A percentile compares a stretch with the other conserved stretches of the same genome.
Conservation (phyloP, 2,113 vertebrate species). For the Muntiacus reevesi region DNA sequence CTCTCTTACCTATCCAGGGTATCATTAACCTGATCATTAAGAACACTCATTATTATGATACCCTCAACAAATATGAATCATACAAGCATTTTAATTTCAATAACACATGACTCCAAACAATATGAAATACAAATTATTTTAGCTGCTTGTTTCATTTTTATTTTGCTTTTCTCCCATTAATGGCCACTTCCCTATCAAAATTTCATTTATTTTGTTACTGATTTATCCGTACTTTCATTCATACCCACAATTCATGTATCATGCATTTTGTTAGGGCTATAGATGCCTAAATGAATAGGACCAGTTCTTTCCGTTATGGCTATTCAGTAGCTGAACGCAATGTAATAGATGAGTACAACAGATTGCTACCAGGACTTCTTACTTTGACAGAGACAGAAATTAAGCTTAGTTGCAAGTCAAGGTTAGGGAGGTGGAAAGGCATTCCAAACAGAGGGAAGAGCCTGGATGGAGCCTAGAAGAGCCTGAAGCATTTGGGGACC, state of each 20-base stretch:
- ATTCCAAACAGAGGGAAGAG: not conserved
- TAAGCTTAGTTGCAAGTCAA: not conserved
- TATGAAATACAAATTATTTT: not conserved
- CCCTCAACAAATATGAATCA: not conserved
- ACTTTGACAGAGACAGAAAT: not conserved
- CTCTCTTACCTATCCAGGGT: not conserved
- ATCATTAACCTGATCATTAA: not conserved
- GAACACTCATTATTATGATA: not conserved
- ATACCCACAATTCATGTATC: not conserved
- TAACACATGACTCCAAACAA: not conserved
- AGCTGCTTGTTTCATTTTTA: not conserved
- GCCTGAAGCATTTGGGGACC: not conserved
- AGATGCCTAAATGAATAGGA: not conserved
- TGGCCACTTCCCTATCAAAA: not conserved
- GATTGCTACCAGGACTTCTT: not conserved
- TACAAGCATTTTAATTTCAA: not conserved
- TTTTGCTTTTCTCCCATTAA: not conserved
- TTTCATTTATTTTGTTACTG: not conserved
- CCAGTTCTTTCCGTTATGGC: not conserved
- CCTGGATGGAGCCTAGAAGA: not conserved
- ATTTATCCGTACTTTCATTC: not conserved
- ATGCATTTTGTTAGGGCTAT: not conserved
- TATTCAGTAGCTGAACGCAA: not conserved
- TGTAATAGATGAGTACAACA: fast-evolving
- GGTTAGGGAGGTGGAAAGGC: not conserved